Evolutionary conservation across 2,797 vertebrate genomes (phyloP).

Genomic region (Sebastolobus alascanus): DNA sequence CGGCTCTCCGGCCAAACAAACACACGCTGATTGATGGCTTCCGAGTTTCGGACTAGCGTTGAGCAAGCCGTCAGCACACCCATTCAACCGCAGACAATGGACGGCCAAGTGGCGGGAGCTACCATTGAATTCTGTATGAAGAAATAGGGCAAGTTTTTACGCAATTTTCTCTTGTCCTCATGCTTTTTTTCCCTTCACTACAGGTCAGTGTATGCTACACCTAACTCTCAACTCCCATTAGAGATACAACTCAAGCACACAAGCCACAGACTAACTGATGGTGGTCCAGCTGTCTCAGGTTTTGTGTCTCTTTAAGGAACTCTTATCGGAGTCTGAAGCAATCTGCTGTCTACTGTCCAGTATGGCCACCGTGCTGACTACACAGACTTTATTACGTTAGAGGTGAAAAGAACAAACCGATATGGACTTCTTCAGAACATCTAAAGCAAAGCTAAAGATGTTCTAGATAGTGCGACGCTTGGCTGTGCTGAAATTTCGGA

Average conservation of each 20-base stretch:
- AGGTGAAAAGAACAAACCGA: slow-evolving; percentile 60
- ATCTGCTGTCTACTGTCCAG: slow-evolving; percentile 43
- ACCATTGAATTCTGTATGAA: slow-evolving; percentile 2
- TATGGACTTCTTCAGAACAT: slow-evolving; percentile 60
- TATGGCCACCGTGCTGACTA: slow-evolving; percentile 32
- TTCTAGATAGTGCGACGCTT: slow-evolving; percentile 54
- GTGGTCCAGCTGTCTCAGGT: slow-evolving; percentile 31
- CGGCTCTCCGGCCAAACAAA: slow-evolving; percentile 65
- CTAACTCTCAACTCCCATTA: slow-evolving; percentile 17
- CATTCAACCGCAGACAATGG: slow-evolving; percentile 52
- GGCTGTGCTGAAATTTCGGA: slow-evolving; percentile 53
- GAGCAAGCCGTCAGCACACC: slow-evolving; percentile 53
- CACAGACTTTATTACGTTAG: slow-evolving; percentile 35
- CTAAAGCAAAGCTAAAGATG: slow-evolving; percentile 62
- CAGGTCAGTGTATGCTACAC: slow-evolving; percentile 8
- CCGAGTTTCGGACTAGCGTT: slow-evolving; percentile 52
- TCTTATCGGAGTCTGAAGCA: slow-evolving; percentile 40
- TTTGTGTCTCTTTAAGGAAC: slow-evolving; percentile 29
- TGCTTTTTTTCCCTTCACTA: neutral
- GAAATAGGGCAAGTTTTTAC: slow-evolving; percentile 1
- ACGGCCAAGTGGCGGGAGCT: slow-evolving; percentile 20
- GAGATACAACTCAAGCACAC: slow-evolving; percentile 20
- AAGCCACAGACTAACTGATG: slow-evolving; percentile 19
- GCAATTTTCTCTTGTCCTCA: neutral
- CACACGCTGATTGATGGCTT: slow-evolving; percentile 69